Evolutionary conservation across 2,888 invertebrate genomes (phyloP).

Genomic region (Eristalis tenax): DNA sequence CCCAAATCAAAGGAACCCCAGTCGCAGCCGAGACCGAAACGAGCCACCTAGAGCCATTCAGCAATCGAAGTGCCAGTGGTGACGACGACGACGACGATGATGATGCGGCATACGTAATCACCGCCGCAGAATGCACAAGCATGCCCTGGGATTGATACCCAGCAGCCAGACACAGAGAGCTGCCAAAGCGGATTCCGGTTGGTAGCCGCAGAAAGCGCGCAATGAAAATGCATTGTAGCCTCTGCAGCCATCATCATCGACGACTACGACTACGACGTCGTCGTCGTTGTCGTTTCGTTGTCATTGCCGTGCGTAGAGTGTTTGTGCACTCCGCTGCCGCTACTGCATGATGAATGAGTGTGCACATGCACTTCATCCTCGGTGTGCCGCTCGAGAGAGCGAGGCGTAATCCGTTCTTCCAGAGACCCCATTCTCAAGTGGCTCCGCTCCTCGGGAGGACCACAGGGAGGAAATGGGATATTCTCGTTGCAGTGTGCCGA

Average conservation of each 20-base stretch:
- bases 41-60: slow-evolving; percentile 40
- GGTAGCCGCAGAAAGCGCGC: slow-evolving; percentile 41
- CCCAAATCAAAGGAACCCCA: slow-evolving; percentile 14
- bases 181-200: slow-evolving; percentile 44
- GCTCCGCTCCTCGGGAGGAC: slow-evolving; percentile 22
- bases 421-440: slow-evolving; percentile 63
- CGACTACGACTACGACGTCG: slow-evolving; percentile 7
- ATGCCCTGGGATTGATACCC: slow-evolving; percentile 41
- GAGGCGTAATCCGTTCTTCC: slow-evolving; percentile 67
- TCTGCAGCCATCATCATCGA: slow-evolving; percentile 20
- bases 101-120: slow-evolving; percentile 54
- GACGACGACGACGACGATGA: slow-evolving; percentile 44
- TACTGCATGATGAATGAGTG: slow-evolving; percentile 61
- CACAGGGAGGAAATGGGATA: slow-evolving; percentile 4
- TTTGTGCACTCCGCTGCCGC: background rate
- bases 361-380: slow-evolving; percentile 23
- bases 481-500: background rate
- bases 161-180: slow-evolving; percentile 48
- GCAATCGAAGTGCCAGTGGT: slow-evolving; percentile 26
- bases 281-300: slow-evolving; percentile 5
- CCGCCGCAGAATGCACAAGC: slow-evolving; percentile 1
- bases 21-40: background rate
- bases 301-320: slow-evolving; percentile 18
- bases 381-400: slow-evolving; percentile 59
- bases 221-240: slow-evolving; percentile 52